Evolutionary conservation across 2,888 invertebrate genomes (phyloP).

Genomic region (Germaria angustata): DNA sequence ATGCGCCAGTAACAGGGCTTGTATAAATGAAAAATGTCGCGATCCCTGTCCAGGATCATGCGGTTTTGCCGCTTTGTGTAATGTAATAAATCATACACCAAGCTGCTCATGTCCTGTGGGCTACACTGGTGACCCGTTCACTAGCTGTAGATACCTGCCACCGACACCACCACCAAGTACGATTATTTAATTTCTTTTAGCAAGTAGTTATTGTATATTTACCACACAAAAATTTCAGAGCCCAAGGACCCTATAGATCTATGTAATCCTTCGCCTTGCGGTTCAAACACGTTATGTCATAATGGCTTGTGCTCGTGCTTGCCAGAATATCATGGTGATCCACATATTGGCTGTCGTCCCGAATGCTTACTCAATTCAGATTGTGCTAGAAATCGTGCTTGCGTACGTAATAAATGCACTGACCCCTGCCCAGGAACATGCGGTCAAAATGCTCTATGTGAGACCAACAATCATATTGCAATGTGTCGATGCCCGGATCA

Average conservation of each 20-base stretch:
- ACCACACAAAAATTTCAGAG: constrained; percentile 68
- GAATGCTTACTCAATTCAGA: constrained; percentile 90
- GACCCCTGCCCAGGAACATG: constrained; percentile 92
- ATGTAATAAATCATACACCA: constrained; percentile 88
- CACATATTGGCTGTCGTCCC: constrained; percentile 88
- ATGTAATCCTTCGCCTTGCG: constrained; percentile 89
- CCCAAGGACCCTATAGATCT: constrained; percentile 81
- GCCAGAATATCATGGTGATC: constrained; percentile 89
- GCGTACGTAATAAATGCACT: constrained; percentile 89
- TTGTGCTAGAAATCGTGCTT: constrained; percentile 88
- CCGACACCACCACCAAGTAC: constrained; percentile 79
- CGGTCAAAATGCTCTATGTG: constrained; percentile 88
- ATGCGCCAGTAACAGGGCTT: constrained; percentile 86
- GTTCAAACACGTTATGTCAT: constrained; percentile 87
- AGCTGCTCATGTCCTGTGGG: constrained; percentile 87
- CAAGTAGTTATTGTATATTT: background rate
- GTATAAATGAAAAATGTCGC: constrained; percentile 86
- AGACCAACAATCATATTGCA: constrained; percentile 87
- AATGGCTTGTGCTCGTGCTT: constrained; percentile 88
- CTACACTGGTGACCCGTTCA: constrained; percentile 89
- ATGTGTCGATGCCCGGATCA: constrained; percentile 84
- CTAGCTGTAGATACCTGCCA: constrained; percentile 83
- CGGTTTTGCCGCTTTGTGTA: constrained; percentile 86
- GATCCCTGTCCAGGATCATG: constrained; percentile 90
- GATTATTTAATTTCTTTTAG: constrained; percentile 24